Base-by-base conservation (phyloP, 1,140 invertebrate genomes). In the Drosophila setifemur region DNA sequence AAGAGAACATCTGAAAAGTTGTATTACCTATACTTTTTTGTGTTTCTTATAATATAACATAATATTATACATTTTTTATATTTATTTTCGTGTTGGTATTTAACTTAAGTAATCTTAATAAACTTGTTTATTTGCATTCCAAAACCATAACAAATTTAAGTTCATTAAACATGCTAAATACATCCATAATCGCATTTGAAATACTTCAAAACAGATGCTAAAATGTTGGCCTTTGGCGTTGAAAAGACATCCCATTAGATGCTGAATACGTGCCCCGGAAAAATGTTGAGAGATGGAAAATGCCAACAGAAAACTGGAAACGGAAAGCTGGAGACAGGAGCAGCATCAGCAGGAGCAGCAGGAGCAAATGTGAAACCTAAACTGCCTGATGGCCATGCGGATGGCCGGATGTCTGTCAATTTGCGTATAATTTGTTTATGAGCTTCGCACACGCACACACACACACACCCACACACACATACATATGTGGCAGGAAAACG, bases 361-460 rank as follows among this genome's bases (percentile, higher is more conserved):
- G n/a, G n/a, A n/a, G 12, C 33, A 37, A 37, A 12, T 37, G 33
- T 14, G 54, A 48, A 53, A 55, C 21, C 58, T 49, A 47, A 55
- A 60, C 64, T 74, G 63, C 53, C 50, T 45, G 28, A 35, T 63
- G 44, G 25, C 16, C 40, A 25, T n/a, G n/a, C n/a, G n/a, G 28
- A 42, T 28, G 42, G 31, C 48, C 71, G 79, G 79, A 85, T 68
- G 71, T 75, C 54, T 72, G 54, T 72, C 71, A 85, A 85, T 79
- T 85, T 85, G 79, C 44, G 81, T 69, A 85, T 86, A 86, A 85
- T 86, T 85, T 85, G 81, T 79, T 86, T 86, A 85, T 74, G 74
- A 85, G 66, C 81, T 64, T 60, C 58, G 52, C 78, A 55, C 57
- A 81, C 58, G 49, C 35, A 11, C 61, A 23, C 58, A 16, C 31